Percentiles rank a stretch among this genome's conserved stretches.
phyloP scores from a whole-genome alignment of 2,113 vertebrate genomes.

The Syrmaticus mikado region DNA sequence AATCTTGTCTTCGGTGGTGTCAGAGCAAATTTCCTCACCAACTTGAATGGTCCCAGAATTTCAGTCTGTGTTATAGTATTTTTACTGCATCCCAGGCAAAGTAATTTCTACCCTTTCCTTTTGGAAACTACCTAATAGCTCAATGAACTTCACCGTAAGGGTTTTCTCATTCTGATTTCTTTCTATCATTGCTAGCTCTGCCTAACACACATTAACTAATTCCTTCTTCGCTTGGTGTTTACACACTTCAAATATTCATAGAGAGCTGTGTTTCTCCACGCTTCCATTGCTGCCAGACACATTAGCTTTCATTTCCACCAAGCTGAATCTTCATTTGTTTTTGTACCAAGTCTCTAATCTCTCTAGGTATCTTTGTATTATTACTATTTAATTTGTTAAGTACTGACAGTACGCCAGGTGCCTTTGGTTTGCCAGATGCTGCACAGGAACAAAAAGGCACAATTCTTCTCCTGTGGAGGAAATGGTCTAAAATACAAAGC shows the following conservation, averaged over 20 bases:
- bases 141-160: slow-evolving; percentile 9
- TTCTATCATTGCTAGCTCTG: not conserved
- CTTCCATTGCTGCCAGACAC: slow-evolving; percentile 4
- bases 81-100: slow-evolving; percentile 4
- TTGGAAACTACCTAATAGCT: slow-evolving; percentile 43
- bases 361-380: slow-evolving; percentile 53
- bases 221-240: slow-evolving; percentile 48
- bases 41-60: slow-evolving; percentile 18
- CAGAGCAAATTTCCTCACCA: slow-evolving; percentile 24
- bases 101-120: slow-evolving; percentile 2
- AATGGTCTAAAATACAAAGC: not conserved
- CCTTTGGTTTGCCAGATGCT: slow-evolving; percentile 25
- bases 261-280: not conserved
- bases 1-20: not conserved
- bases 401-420: slow-evolving; percentile 34
- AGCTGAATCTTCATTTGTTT: slow-evolving; percentile 39
- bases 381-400: slow-evolving; percentile 58
- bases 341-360: slow-evolving; percentile 25
- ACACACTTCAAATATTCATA: slow-evolving; percentile 48
- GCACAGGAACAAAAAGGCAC: not conserved
- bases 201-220: slow-evolving; percentile 41
- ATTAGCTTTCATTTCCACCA: slow-evolving; percentile 35
- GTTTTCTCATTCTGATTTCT: slow-evolving; percentile 43
- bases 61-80: not conserved
- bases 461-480: not conserved